phyloP scores from a whole-genome alignment of 1,140 invertebrate species.

The Orchesella cincta region DNA sequence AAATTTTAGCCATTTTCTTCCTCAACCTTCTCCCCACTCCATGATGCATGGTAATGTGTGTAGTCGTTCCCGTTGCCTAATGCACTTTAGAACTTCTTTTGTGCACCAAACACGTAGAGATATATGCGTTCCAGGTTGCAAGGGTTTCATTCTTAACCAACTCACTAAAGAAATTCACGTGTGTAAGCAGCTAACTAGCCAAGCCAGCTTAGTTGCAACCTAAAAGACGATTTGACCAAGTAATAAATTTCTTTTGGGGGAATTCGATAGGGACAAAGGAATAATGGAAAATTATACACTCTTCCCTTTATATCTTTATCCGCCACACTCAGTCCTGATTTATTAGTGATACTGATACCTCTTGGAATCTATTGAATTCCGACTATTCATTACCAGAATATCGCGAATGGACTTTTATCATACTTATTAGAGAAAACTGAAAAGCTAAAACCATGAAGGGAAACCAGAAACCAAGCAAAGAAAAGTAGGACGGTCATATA shows the following conservation, averaged over 20 bases:
- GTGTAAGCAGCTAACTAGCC: no score
- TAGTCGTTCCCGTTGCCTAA: no score
- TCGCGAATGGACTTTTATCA: not conserved
- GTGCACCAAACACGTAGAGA: no score
- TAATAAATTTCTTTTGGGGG: not conserved
- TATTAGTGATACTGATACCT: no score
- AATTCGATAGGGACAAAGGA: not conserved
- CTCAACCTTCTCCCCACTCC: not conserved
- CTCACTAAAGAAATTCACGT: no score
- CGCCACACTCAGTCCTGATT: slow-evolving; percentile 1
- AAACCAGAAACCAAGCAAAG: slow-evolving; percentile 4
- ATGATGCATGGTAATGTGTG: no score
- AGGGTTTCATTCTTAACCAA: no score
- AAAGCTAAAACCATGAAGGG: not conserved
- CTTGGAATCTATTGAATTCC: no score
- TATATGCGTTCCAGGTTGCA: no score
- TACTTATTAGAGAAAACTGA: no score
- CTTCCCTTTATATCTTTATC: not conserved
- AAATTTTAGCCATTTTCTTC: not conserved
- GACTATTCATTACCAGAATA: not conserved
- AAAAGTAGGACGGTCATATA: not conserved
- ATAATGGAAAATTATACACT: not conserved
- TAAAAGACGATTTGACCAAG: not conserved
- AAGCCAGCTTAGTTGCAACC: not conserved
- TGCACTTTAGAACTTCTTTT: no score